Conservation (phyloP, 2,113 vertebrate species). For the Mungos mungo region DNA sequence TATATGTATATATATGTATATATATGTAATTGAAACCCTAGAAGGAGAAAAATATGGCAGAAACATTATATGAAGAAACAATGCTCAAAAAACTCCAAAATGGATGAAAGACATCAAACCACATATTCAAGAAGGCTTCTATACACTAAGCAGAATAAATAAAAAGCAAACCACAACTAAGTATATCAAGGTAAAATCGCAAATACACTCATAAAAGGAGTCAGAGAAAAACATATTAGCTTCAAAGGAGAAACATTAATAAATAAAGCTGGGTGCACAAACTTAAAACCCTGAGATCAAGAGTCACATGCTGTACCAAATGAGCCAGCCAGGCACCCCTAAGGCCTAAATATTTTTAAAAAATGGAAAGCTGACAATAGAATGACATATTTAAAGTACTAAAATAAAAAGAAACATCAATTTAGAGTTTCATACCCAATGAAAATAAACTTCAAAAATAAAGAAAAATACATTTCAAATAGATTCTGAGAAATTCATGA, state of each 20-base stretch:
- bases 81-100: not conserved
- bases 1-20: not conserved
- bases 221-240: not conserved
- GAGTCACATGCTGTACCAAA: not conserved
- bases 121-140: not conserved
- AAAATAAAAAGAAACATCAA: not conserved
- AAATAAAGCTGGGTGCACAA: not conserved
- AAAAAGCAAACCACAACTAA: not conserved
- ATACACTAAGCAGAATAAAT: not conserved
- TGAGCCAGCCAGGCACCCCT: not conserved
- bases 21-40: not conserved
- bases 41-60: not conserved
- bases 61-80: not conserved
- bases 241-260: slow-evolving; percentile 8
- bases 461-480: slow-evolving; percentile 8
- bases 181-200: not conserved
- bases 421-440: not conserved
- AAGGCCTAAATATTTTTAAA: not conserved
- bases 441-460: not conserved
- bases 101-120: not conserved
- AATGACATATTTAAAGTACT: not conserved
- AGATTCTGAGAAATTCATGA: not conserved
- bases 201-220: not conserved
- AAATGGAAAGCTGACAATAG: not conserved
- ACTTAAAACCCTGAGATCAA: not conserved